These are phyloP conservation scores for Ailuropoda melanoleuca DNA, from an alignment of 2,113 vertebrate species.

Conservation along the genomic window DNA sequence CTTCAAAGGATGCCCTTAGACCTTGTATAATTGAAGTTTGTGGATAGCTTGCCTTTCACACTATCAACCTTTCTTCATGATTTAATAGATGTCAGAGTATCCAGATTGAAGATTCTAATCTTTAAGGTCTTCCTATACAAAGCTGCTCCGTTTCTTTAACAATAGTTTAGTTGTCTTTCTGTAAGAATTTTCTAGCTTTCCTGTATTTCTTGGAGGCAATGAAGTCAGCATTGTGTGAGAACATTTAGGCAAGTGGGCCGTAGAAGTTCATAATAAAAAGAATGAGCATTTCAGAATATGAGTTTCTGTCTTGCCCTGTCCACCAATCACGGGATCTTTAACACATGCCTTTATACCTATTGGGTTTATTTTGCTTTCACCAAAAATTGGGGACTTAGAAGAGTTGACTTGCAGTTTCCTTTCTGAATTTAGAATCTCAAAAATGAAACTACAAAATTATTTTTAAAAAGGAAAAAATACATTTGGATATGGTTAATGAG, in stretches of 20 bases:
- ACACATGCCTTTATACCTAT: background rate
- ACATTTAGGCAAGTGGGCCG: background rate
- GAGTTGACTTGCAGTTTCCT: background rate
- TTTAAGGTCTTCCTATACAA: constrained; percentile 18
- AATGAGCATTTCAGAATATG: background rate
- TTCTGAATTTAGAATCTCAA: background rate
- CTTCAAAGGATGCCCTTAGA: constrained; percentile 65
- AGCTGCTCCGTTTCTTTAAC: constrained; percentile 20
- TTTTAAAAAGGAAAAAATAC: background rate
- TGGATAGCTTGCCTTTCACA: constrained; percentile 26
- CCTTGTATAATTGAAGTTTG: constrained; percentile 67
- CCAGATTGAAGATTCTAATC: constrained; percentile 70
- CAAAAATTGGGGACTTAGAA: background rate
- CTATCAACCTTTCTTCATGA: constrained; percentile 50
- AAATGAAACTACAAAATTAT: background rate
- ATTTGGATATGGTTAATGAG: background rate
- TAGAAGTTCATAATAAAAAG: background rate
- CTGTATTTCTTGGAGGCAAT: constrained; percentile 12
- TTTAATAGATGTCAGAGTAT: constrained; percentile 72
- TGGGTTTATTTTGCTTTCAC: background rate
- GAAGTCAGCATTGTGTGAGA: background rate
- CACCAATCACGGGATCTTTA: background rate
- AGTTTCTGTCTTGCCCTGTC: background rate
- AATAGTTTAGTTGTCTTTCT: constrained; percentile 46
- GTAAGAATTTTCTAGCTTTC: background rate